These are phyloP conservation scores for Lycorma delicatula DNA, from an alignment of 1,140 invertebrate species.

Conservation along the genomic window DNA sequence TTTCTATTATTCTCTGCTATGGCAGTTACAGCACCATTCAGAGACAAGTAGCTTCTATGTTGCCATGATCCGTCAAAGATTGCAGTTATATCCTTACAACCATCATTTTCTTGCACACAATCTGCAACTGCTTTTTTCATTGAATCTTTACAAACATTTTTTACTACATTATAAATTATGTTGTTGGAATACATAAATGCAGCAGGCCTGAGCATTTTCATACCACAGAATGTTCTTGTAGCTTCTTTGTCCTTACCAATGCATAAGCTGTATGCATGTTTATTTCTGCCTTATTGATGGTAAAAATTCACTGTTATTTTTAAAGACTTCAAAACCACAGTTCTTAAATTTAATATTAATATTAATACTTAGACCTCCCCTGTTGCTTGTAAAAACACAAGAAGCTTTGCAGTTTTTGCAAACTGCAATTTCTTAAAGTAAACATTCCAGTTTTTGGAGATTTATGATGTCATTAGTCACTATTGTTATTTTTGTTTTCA, in stretches of 20 bases:
- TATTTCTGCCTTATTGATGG: neutral
- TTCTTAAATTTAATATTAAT: too few species aligned
- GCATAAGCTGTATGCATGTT: constrained; percentile 4
- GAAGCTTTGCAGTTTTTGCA: too few species aligned
- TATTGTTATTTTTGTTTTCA: neutral
- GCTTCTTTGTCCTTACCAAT: constrained; percentile 6
- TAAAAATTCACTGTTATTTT: neutral
- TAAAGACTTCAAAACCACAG: too few species aligned
- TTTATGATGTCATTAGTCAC: neutral
- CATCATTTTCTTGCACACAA: constrained; percentile 8
- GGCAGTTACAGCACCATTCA: constrained; percentile 4
- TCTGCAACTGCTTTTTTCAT: constrained; percentile 4
- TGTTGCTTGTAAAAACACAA: too few species aligned
- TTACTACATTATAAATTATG: neutral
- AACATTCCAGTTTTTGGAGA: too few species aligned
- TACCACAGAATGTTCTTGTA: constrained; percentile 7
- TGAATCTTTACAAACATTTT: constrained; percentile 3
- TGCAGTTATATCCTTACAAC: neutral
- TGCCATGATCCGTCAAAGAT: constrained; percentile 14
- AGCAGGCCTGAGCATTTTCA: constrained; percentile 4
- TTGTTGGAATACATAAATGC: neutral
- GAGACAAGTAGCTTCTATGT: neutral
- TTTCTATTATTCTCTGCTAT: constrained; percentile 12
- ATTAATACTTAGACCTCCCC: too few species aligned
- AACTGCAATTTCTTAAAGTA: too few species aligned